phyloP scores from a whole-genome alignment of 2,113 vertebrate species.

The Pipa parva region DNA sequence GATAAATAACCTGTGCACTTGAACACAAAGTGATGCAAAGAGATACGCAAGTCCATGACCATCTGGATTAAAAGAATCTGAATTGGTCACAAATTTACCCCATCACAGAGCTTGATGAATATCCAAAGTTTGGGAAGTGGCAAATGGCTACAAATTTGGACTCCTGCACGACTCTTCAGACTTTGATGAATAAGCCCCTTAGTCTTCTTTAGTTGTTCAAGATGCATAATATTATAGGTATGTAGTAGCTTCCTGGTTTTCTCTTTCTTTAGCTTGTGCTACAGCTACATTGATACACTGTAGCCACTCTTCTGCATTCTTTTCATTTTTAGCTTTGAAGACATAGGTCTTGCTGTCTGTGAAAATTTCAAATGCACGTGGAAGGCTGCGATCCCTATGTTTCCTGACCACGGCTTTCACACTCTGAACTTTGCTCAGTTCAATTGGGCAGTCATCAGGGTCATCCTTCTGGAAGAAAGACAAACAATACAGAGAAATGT shows the following conservation, averaged over 20 bases:
- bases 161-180: no score
- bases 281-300: constrained; percentile 92
- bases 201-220: no score
- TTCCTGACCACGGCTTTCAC: constrained; percentile 83
- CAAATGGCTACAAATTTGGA: no score
- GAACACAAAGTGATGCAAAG: no score
- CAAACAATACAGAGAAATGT: not conserved
- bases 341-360: constrained; percentile 84
- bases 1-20: no score
- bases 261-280: constrained; percentile 80
- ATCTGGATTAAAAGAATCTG: no score
- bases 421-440: constrained; percentile 95
- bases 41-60: no score
- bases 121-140: no score
- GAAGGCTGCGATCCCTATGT: constrained; percentile 80
- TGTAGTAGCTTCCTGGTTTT: constrained; percentile 84
- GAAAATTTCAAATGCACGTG: constrained; percentile 94
- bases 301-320: constrained; percentile 85
- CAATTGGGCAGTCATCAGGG: constrained; percentile 81
- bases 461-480: constrained; percentile 80
- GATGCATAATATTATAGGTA: constrained; percentile 67
- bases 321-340: constrained; percentile 87
- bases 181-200: no score
- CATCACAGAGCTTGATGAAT: no score
- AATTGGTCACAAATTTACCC: no score